phyloP scores from a whole-genome alignment of 1,140 invertebrate species.

The Drosophila pallidifrons region DNA sequence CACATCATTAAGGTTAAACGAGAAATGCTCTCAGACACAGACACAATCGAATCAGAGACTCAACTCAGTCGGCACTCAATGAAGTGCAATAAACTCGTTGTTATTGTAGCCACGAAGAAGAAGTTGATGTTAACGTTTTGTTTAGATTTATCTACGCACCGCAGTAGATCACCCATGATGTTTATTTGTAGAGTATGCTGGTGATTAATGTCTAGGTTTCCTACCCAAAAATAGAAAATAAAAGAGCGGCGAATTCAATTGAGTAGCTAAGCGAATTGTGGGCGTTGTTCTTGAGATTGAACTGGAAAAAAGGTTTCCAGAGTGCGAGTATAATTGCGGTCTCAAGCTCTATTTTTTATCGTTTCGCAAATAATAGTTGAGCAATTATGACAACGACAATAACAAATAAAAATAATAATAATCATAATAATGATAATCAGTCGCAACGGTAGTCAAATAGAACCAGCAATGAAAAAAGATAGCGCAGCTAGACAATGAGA shows the following conservation, averaged over 20 bases:
- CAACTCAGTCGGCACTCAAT: not conserved
- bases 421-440: conserved; percentile 64
- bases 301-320: conserved; percentile 1
- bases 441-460: conserved; percentile 69
- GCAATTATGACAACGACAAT: conserved; percentile 71
- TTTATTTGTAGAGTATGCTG: conserved; percentile 60
- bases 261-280: not conserved
- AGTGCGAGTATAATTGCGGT: conserved; percentile 14
- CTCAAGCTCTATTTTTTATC: not conserved
- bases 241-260: not conserved
- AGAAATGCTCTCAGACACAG: conserved; percentile 37
- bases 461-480: conserved; percentile 50
- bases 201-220: conserved; percentile 28
- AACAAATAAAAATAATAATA: conserved; percentile 63
- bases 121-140: conserved; percentile 73
- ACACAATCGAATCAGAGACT: not conserved
- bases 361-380: conserved; percentile 50
- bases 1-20: conserved; percentile 76
- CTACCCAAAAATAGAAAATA: not conserved
- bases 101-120: conserved; percentile 63
- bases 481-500: conserved; percentile 13
- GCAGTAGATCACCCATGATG: conserved; percentile 56
- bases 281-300: not conserved
- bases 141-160: conserved; percentile 42
- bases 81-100: conserved; percentile 80